phyloP scores from a whole-genome alignment of 2,888 invertebrate species.

The Drosophila seclusa region DNA sequence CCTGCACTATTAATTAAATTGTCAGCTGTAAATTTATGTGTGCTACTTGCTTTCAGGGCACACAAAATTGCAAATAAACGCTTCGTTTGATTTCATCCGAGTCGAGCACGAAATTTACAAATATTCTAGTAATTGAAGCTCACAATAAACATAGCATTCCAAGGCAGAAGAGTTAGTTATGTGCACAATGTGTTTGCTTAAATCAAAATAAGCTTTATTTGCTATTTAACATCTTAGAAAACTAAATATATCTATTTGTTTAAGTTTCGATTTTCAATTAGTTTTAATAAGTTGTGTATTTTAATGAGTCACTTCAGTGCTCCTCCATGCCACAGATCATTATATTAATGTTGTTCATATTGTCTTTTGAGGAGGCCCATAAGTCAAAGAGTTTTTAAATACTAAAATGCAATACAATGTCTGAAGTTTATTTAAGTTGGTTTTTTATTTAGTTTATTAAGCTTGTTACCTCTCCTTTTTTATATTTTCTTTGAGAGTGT shows the following conservation, averaged over 20 bases:
- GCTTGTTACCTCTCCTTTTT: neutral
- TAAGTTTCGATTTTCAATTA: neutral
- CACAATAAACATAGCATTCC: constrained; percentile 10
- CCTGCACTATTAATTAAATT: constrained; percentile 63
- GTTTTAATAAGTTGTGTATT: neutral
- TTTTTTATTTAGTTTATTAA: neutral
- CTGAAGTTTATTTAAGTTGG: neutral
- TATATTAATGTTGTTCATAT: neutral
- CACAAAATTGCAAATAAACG: constrained; percentile 18
- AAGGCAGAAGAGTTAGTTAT: neutral
- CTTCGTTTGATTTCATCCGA: constrained; percentile 46
- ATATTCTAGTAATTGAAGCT: constrained; percentile 23
- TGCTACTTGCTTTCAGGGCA: constrained; percentile 13
- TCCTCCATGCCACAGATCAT: neutral
- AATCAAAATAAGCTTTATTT: neutral
- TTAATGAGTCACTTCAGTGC: neutral
- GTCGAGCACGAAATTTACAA: constrained; percentile 12
- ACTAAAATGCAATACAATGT: neutral
- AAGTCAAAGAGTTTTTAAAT: neutral
- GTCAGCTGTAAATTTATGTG: constrained; percentile 67
- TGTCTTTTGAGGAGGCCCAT: neutral
- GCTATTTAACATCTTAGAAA: neutral
- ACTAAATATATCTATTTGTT: neutral
- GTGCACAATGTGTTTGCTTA: neutral
- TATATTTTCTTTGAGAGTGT: neutral